These are phyloP conservation scores for Saccostrea glomerata DNA, from an alignment of 1,140 invertebrate genomes.

Conservation along the genomic window DNA sequence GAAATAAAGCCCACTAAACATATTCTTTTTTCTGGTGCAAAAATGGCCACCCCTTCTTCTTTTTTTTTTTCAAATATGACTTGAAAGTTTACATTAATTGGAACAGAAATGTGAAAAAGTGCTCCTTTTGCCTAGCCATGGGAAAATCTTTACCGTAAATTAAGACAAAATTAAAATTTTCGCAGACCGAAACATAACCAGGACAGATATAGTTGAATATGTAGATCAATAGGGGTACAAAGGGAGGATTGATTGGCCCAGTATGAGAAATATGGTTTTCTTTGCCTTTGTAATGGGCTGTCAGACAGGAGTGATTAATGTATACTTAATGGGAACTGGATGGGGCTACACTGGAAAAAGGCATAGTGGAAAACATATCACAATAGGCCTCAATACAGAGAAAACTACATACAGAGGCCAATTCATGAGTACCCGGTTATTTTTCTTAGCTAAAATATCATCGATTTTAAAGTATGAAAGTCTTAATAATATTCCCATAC, in stretches of 20 bases:
- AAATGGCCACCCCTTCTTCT: too few relatives aligned
- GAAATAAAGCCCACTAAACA: too few relatives aligned
- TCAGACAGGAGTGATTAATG: slow-evolving; percentile 9
- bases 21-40: too few relatives aligned
- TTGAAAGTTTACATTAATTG: too few relatives aligned
- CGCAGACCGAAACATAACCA: background rate
- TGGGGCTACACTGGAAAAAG: background rate
- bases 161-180: background rate
- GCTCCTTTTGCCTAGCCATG: background rate
- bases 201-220: slow-evolving; percentile 18
- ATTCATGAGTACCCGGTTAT: too few relatives aligned
- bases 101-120: too few relatives aligned
- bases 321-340: background rate
- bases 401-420: too few relatives aligned
- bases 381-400: background rate
- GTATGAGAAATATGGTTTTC: slow-evolving; percentile 10
- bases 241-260: slow-evolving; percentile 7
- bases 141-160: background rate
- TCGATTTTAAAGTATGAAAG: too few relatives aligned
- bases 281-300: background rate
- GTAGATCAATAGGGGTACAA: background rate
- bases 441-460: too few relatives aligned
- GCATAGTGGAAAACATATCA: background rate
- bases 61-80: too few relatives aligned
- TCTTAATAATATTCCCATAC: too few relatives aligned